These are phyloP conservation scores for Catamblyrhynchus diadema DNA, from an alignment of 2,797 vertebrate species.

Conservation along the genomic window DNA sequence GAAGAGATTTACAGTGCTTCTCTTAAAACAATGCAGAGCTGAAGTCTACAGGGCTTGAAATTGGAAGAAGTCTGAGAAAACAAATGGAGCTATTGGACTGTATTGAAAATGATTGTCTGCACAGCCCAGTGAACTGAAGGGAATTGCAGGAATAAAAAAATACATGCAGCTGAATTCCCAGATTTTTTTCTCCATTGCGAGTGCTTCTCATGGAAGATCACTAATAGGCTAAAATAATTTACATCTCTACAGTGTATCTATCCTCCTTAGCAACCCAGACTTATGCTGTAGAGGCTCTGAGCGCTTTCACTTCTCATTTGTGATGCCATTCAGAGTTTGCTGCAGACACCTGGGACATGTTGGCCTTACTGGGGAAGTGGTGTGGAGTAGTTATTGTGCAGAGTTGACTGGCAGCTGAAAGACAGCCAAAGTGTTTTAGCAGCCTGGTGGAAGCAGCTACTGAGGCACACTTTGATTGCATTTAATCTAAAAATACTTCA, in stretches of 20 bases:
- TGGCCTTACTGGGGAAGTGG: background rate
- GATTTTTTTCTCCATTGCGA: background rate
- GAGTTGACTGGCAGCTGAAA: background rate
- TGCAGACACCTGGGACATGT: background rate
- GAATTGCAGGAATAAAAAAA: slow-evolving; percentile 17
- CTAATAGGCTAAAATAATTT: background rate
- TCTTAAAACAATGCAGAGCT: slow-evolving; percentile 3
- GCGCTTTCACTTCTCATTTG: background rate
- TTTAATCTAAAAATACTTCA: background rate
- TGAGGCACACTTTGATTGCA: background rate
- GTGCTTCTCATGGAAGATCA: background rate
- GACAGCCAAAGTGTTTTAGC: background rate
- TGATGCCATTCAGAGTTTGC: background rate
- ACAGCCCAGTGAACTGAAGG: slow-evolving; percentile 21
- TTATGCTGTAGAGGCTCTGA: background rate
- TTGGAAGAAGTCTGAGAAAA: slow-evolving; percentile 13
- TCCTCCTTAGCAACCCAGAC: background rate
- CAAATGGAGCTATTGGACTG: slow-evolving; percentile 27
- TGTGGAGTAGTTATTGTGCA: background rate
- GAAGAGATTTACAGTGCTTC: background rate
- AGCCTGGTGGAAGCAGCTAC: background rate
- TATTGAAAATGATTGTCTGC: slow-evolving; percentile 31
- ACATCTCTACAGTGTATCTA: background rate
- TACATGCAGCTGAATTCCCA: background rate
- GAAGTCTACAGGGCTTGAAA: slow-evolving; percentile 35